Evolutionary conservation across 2,797 vertebrate species (phyloP), one percentile per base, ranked within the genome.

Genomic region (Crocidura indochinensis): DNA sequence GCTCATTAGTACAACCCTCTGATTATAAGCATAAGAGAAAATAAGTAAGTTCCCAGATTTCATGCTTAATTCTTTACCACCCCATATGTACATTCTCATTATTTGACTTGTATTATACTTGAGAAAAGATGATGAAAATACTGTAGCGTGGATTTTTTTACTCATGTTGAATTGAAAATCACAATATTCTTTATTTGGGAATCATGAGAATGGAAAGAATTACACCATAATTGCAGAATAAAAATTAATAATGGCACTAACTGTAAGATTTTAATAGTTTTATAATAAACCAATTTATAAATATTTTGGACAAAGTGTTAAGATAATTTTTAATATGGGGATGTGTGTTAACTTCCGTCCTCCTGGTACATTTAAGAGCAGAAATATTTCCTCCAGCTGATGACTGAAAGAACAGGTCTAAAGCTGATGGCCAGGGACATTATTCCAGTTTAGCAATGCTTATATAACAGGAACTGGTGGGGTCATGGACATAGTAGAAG

Each of bases 231-330:
- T 38, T 38, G 5, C 38, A 38, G 5, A 38, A 38, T 38, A 38
- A 38, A 38, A 38, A 38, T 2, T 29, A 46, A 10, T 31, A 9
- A 5, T 17, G 60, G 22, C 88, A 29, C 46, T 72, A 49, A 67
- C 60, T 68, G 17, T 44, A 27, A 77, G 46, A 47, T 38, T 9
- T 51, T 6, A 3, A 79, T 31, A 6, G 56, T 60, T 20, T 60
- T 20, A 60, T 72, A 46, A 6, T 68, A 84, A 17, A 77, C 7
- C 26, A 80, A 53, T 19, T 64, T 0, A 26, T 64, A 47, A 26
- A 47, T 0, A 62, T 17, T 71, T 74, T 78, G 84, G 15, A 84
- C 82, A 84, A 29, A 80, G 87, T 68, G 74, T 75, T 47, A 81
- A 68, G 26, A 65, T 38, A 8, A 27, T 27, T n/a, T 91, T 53